Base-by-base conservation (phyloP, 2,888 invertebrate genomes). In the Synanthedon myopaeformis region DNA sequence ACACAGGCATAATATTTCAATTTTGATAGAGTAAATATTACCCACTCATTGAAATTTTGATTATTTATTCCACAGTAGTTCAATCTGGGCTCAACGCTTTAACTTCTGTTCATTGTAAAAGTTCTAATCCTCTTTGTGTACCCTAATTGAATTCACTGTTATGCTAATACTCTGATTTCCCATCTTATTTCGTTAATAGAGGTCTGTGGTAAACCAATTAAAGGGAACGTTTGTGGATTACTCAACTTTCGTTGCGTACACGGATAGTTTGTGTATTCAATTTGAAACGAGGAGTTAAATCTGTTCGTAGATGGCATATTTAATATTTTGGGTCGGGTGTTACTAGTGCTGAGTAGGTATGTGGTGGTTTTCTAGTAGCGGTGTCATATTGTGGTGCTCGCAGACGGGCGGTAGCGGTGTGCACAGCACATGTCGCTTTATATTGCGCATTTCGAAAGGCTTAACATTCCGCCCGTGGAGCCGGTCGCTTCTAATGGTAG, bases 101-200 rank as follows among this genome's bases (percentile, higher is more conserved):
- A 83, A 86, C 83, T 83, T 80, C 74, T 79, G 77, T 76, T 82
- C 82, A 84, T 83, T 85, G 83, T 86, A 82, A 85, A 87, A 86
- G 85, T 86, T 86, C 82, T 87, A 86, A 87, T 87, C 85, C 86
- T 85, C 85, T 87, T 86, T 87, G 86, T 86, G 78, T 73, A 77
- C 78, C 81, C 80, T 85, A 87, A 87, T 87, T 85, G 86, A 86
- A 87, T 86, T 84, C 77, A 80, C 84, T 86, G 86, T 86, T 86
- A 87, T 87, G 87, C 82, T 86, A 87, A 87, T 87, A 84, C 85
- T 82, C 79, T 86, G 85, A 86, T 86, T 86, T 85, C 85, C 83
- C 84, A 86, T 86, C 84, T 86, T 86, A 86, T 86, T 85, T 84
- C 77, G 85, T 84, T 87, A 86, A 86, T 86, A 84, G 86, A 82